phyloP scores from a whole-genome alignment of 2,888 invertebrate genomes.

The Lucinisca nassula region DNA sequence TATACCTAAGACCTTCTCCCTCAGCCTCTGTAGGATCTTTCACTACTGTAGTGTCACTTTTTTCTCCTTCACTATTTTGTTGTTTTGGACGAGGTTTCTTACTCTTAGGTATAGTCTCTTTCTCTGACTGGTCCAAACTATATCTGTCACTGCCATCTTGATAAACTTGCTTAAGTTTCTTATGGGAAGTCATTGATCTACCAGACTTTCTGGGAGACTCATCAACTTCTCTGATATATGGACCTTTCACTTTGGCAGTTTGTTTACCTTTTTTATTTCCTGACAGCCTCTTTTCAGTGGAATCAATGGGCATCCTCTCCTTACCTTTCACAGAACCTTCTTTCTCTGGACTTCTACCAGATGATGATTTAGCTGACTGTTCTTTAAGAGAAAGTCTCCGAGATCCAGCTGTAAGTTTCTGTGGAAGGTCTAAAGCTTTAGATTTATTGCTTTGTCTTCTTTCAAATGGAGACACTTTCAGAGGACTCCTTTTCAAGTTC shows the following conservation, averaged over 20 bases:
- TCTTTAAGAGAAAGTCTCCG: neutral
- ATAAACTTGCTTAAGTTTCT: neutral
- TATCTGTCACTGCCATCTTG: neutral
- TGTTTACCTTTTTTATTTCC: neutral
- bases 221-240: neutral
- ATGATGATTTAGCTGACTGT: neutral
- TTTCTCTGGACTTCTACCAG: neutral
- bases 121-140: neutral
- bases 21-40: neutral
- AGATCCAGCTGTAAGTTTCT: neutral
- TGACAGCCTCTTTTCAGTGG: neutral
- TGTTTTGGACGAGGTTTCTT: neutral
- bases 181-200: neutral
- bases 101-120: neutral
- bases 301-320: neutral
- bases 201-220: neutral
- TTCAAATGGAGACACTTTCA: no score
- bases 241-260: neutral
- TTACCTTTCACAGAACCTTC: neutral
- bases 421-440: neutral
- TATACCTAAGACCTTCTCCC: constrained; percentile 34
- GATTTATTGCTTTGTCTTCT: neutral
- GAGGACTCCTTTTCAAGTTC: neutral
- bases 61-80: neutral
- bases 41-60: neutral